Percentiles rank a stretch among this genome's conserved stretches.
phyloP scores from a whole-genome alignment of 2,888 invertebrate genomes.

The Nemapogon koenigi region DNA sequence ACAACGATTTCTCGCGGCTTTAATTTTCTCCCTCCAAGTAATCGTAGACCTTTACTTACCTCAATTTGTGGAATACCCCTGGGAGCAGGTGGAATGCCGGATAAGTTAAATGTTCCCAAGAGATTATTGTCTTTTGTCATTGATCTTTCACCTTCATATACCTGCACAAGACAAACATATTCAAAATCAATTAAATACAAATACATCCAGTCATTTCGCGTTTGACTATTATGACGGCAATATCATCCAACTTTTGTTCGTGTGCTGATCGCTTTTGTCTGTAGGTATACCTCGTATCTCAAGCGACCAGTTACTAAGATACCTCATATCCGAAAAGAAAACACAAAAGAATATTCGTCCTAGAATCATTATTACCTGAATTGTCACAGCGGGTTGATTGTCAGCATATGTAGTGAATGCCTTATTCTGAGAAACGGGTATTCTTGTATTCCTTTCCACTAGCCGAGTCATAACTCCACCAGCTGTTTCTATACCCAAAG shows the following conservation, averaged over 20 bases:
- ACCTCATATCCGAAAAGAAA: background rate
- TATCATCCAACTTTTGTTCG: too few relatives aligned
- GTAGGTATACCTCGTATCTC: too few relatives aligned
- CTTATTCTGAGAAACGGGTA: conserved; percentile 80
- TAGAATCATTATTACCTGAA: conserved; percentile 60
- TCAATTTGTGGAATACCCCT: conserved; percentile 79
- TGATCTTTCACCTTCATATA: conserved; percentile 86
- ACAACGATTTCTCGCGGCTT: too few relatives aligned
- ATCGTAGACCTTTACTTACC: too few relatives aligned
- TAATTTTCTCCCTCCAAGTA: too few relatives aligned
- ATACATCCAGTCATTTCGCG: too few relatives aligned
- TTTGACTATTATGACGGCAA: too few relatives aligned
- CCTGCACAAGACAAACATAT: too few relatives aligned
- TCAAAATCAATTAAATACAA: too few relatives aligned
- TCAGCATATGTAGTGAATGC: conserved; percentile 91
- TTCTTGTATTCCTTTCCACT: conserved; percentile 82
- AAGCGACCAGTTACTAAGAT: too few relatives aligned
- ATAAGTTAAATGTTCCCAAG: conserved; percentile 80
- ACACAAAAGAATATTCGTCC: background rate
- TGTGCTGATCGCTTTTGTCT: too few relatives aligned
- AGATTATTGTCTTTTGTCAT: conserved; percentile 93
- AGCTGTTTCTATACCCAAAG: conserved; percentile 83
- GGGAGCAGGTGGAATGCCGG: conserved; percentile 86
- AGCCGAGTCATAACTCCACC: conserved; percentile 86
- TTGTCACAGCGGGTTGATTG: conserved; percentile 89